A percentile compares a stretch with the other conserved stretches of the same genome.
These are phyloP conservation scores for Sesamia inferens DNA, from an alignment of 2,888 invertebrate genomes.

Conservation along the genomic window DNA sequence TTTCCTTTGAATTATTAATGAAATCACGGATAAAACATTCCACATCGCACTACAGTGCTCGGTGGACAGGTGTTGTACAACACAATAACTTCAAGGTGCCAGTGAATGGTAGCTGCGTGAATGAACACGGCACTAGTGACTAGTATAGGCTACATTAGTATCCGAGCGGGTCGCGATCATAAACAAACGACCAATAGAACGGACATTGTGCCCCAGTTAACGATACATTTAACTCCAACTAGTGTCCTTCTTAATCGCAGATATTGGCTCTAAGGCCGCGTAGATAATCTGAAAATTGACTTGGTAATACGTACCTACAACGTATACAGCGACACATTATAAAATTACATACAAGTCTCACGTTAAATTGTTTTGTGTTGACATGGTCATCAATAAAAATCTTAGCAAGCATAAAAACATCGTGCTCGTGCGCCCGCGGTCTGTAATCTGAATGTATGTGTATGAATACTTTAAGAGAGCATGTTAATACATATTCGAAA, in stretches of 20 bases:
- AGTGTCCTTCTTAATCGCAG: slow-evolving; percentile 68
- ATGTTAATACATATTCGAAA: slow-evolving; percentile 47
- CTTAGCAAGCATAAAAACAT: slow-evolving; percentile 39
- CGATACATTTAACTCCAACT: slow-evolving; percentile 67
- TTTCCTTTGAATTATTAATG: slow-evolving; percentile 59
- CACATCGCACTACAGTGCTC: slow-evolving; percentile 45
- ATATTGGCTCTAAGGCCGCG: slow-evolving; percentile 63
- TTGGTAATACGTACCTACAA: slow-evolving; percentile 11
- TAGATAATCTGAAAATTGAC: slow-evolving; percentile 48
- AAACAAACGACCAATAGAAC: slow-evolving; percentile 64
- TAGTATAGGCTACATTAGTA: slow-evolving; percentile 24
- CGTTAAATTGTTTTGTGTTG: slow-evolving; percentile 29
- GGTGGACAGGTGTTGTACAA: slow-evolving; percentile 59
- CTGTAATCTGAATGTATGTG: slow-evolving; percentile 37
- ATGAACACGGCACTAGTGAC: slow-evolving; percentile 54
- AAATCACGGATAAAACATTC: slow-evolving; percentile 56
- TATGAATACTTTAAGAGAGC: slow-evolving; percentile 30
- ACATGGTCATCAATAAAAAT: slow-evolving; percentile 35
- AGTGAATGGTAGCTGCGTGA: slow-evolving; percentile 63
- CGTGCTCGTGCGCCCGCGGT: slow-evolving; percentile 11
- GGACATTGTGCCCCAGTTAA: slow-evolving; percentile 72
- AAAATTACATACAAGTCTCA: slow-evolving; percentile 19
- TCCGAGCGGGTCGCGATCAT: slow-evolving; percentile 46
- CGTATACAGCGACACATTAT: slow-evolving; percentile 30
- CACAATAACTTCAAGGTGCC: slow-evolving; percentile 59